A percentile compares a stretch with the other conserved stretches of the same genome.
Conservation (phyloP, 2,797 vertebrate species). For the Miichthys miiuy region DNA sequence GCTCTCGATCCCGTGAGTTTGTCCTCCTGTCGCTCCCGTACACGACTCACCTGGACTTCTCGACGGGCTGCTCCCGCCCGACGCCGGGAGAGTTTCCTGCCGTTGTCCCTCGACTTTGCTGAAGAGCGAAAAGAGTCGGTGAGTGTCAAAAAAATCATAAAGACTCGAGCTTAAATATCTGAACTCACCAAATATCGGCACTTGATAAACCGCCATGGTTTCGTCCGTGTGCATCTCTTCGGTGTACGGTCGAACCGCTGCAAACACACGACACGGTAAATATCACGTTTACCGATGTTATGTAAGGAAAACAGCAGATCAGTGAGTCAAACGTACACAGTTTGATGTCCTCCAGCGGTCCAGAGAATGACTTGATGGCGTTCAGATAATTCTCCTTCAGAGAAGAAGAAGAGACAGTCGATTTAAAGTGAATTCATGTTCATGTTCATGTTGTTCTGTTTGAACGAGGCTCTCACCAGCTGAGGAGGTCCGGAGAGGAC, state of each 20-base stretch:
- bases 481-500: constrained; percentile 94
- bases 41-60: constrained; percentile 60
- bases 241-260: constrained; percentile 90
- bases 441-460: background rate
- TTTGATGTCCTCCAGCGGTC: constrained; percentile 90
- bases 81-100: constrained; percentile 1
- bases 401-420: background rate
- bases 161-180: rapidly evolving
- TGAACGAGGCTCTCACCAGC: constrained; percentile 85
- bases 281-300: background rate
- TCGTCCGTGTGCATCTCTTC: constrained; percentile 87
- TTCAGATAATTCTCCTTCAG: constrained; percentile 88
- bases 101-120: constrained; percentile 44
- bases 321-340: constrained; percentile 83
- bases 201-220: constrained; percentile 91
- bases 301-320: background rate
- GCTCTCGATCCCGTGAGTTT: too few relatives aligned
- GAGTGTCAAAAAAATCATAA: background rate
- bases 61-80: constrained; percentile 67
- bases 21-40: too few relatives aligned
- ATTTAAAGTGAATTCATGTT: background rate
- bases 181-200: constrained; percentile 91
- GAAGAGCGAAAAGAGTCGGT: background rate
- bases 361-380: constrained; percentile 92
- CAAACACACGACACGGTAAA: background rate